Evolutionary conservation across 2,797 vertebrate species (phyloP).

Genomic region (Clamator glandarius): DNA sequence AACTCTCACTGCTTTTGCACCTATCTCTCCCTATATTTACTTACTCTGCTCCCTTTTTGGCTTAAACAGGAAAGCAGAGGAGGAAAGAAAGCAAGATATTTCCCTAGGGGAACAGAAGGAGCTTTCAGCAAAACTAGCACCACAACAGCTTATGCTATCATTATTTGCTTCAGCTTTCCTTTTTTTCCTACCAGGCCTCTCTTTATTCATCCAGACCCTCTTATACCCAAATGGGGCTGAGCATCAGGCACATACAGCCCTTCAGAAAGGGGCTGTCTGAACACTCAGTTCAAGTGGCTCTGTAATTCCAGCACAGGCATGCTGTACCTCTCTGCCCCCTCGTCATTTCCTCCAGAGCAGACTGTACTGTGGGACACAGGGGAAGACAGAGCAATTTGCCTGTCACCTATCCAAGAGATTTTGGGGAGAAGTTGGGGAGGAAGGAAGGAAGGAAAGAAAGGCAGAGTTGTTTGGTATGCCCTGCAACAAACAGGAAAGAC

Average conservation of each 20-base stretch:
- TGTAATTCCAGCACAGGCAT: fast-evolving
- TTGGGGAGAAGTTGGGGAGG: too few relatives aligned
- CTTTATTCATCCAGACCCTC: neutral
- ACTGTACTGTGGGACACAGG: neutral
- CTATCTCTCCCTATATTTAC: neutral
- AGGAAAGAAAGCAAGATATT: neutral
- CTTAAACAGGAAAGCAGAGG: neutral
- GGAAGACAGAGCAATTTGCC: neutral
- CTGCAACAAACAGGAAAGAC: neutral
- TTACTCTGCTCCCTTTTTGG: neutral
- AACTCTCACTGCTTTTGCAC: neutral
- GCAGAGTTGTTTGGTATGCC: neutral
- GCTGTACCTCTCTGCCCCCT: neutral
- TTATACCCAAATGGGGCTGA: fast-evolving
- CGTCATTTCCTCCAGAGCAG: neutral
- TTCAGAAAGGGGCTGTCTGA: too few relatives aligned
- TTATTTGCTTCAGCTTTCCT: neutral
- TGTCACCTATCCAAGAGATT: fast-evolving
- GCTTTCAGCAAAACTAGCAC: neutral
- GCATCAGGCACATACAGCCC: neutral
- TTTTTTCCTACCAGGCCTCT: neutral
- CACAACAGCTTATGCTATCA: neutral
- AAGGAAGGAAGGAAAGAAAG: fast-evolving
- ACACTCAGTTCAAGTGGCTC: fast-evolving
- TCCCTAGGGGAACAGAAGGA: neutral